Evolutionary conservation across 2,888 invertebrate genomes (phyloP).

Genomic region (Epicampocera succincta): DNA sequence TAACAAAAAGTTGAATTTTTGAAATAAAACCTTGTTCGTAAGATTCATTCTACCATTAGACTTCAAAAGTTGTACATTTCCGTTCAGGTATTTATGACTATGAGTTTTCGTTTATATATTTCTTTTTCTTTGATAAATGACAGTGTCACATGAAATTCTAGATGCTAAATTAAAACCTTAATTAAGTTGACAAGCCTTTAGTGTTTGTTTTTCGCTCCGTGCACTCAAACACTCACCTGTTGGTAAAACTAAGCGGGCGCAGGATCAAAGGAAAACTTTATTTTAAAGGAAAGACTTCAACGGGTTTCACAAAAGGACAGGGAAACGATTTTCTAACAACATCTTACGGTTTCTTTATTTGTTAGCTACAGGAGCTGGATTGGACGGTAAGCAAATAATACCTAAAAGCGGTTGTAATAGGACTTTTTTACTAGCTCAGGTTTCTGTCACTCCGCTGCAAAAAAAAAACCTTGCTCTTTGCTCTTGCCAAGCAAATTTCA

Average conservation of each 20-base stretch:
- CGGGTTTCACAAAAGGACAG: not conserved
- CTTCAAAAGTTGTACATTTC: slow-evolving; percentile 51
- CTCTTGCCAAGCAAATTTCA: slow-evolving; percentile 24
- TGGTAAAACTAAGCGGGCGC: slow-evolving; percentile 6
- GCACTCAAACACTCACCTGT: slow-evolving; percentile 26
- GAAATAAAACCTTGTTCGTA: slow-evolving; percentile 6
- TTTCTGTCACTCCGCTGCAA: not conserved
- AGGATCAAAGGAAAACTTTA: not conserved
- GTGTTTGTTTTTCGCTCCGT: not conserved
- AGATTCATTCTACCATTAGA: slow-evolving; percentile 8
- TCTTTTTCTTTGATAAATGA: slow-evolving; percentile 3
- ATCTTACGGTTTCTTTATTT: not conserved
- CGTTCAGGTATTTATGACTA: slow-evolving; percentile 14
- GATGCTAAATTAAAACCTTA: not conserved
- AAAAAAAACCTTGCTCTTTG: slow-evolving; percentile 37
- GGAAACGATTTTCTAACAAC: not conserved
- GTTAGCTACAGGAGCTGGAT: slow-evolving; percentile 22
- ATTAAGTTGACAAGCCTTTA: not conserved
- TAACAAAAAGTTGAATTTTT: slow-evolving; percentile 18
- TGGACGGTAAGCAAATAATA: not conserved
- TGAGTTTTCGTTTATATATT: not conserved
- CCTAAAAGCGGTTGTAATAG: slow-evolving; percentile 17
- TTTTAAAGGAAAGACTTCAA: not conserved
- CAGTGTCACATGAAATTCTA: slow-evolving; percentile 29
- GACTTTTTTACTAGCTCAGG: slow-evolving; percentile 4